Evolutionary conservation across 2,113 vertebrate genomes (phyloP).

Genomic region (Ictalurus furcatus): DNA sequence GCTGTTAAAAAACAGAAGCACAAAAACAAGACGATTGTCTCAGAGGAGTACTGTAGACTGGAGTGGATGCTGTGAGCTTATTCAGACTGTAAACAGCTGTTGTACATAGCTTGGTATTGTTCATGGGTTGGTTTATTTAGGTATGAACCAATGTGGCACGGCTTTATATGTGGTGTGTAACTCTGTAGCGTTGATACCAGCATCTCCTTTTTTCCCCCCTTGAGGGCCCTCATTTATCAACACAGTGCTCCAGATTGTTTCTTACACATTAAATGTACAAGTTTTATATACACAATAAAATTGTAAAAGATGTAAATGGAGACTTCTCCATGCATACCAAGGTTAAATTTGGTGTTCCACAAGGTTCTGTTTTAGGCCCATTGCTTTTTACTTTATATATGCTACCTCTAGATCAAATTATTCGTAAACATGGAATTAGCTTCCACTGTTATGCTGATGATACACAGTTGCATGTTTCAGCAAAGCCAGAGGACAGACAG

Average conservation of each 20-base stretch:
- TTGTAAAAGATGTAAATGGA: not conserved
- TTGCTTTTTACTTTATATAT: too few species aligned
- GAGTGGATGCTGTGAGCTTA: not conserved
- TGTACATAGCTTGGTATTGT: not conserved
- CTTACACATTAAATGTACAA: not conserved
- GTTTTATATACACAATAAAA: not conserved
- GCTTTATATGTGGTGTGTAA: not conserved
- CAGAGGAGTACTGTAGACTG: slow-evolving; percentile 5
- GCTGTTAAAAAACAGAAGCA: slow-evolving; percentile 26
- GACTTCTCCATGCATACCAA: too few species aligned
- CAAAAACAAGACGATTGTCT: slow-evolving; percentile 7
- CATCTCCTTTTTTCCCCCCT: not conserved
- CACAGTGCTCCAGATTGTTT: not conserved
- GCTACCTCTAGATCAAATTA: too few species aligned
- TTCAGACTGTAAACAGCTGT: not conserved
- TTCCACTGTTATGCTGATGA: too few species aligned
- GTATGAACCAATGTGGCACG: not conserved
- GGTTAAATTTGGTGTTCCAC: too few species aligned
- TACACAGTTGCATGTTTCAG: too few species aligned
- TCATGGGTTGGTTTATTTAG: not conserved
- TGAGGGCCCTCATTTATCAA: not conserved
- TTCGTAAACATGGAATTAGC: too few species aligned
- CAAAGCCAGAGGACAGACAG: too few species aligned
- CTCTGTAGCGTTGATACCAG: not conserved
- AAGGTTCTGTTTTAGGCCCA: too few species aligned